Base-by-base conservation (phyloP, 1,140 invertebrate species). In the Pectinophora gossypiella region DNA sequence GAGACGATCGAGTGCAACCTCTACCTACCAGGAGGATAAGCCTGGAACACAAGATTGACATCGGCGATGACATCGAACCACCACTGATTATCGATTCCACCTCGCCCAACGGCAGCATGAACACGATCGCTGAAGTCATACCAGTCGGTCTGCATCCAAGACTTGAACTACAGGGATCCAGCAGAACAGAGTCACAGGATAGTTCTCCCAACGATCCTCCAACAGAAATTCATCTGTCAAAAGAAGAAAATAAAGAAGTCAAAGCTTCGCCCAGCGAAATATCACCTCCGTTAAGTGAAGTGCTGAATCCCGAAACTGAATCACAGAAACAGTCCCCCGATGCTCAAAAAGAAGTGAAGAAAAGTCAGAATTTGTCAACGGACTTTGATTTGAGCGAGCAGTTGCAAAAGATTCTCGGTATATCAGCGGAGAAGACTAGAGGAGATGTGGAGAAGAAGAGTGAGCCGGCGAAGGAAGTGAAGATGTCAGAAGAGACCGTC, bases 361-460 rank as follows among this genome's bases (percentile, higher is more conserved):
- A 85, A 51, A 87, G 83, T 64, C 87, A 89, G 55, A 88, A 87
- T 60, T 54, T 89, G 15, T 85, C 85, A 5, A 87, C 85, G 6
- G 87, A 89, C 52, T 89, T 89, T 49, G 86, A 89, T 63, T 58
- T 89, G 4, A 87, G 84, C 59, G 87, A 89, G 54, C 87, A 89
- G 52, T 57, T 89, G 43, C 85, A 89, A 51, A 89, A 89, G 52
- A 89, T 89, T 49, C 57, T 89, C 16, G 87, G 87, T 21, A 89
- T 88, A 20, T 85, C 87, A 0, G 76, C 85, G 3, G 84, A 88
- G 43, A 88, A 88, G 53, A 76, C 84, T 0, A 56, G 82, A 0
- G 68, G 65, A 3, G 79, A 85, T 48, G 61, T 49, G 2, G 83
- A 86, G 20, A 87, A 82, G 59, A 85, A 85, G 66, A 56, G 32